These are phyloP conservation scores for Microcebus tavaratra DNA, from an alignment of 2,113 vertebrate species.

Conservation along the genomic window DNA sequence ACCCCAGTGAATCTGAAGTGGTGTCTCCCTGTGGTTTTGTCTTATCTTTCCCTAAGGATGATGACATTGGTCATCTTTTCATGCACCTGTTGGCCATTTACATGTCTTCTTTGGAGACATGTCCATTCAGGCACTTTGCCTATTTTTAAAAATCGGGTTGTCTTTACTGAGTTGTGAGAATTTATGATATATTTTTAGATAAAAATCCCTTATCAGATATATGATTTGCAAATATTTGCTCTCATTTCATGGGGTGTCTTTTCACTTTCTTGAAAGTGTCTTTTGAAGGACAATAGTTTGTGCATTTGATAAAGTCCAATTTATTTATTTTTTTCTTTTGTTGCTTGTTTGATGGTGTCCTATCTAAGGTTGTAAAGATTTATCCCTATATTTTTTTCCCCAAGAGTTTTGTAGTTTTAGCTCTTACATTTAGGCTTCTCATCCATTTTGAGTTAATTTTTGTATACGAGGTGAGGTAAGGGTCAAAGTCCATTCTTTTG, in stretches of 20 bases:
- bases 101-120: not conserved
- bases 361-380: not conserved
- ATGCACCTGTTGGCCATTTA: not conserved
- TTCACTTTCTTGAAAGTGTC: not conserved
- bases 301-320: not conserved
- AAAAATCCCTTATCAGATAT: not conserved
- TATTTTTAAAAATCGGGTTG: not conserved
- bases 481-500: not conserved
- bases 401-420: not conserved
- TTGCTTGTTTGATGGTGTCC: not conserved
- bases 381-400: not conserved
- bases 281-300: not conserved
- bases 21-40: not conserved
- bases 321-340: not conserved
- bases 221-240: not conserved
- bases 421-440: not conserved
- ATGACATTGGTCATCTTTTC: not conserved
- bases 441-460: not conserved
- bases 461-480: not conserved
- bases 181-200: not conserved
- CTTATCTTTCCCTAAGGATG: not conserved
- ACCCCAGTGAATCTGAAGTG: fast-evolving
- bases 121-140: not conserved
- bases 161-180: not conserved
- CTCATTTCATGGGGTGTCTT: not conserved